Evolutionary conservation across 2,113 vertebrate species (phyloP).

Genomic region (Sisor rabdophorus): DNA sequence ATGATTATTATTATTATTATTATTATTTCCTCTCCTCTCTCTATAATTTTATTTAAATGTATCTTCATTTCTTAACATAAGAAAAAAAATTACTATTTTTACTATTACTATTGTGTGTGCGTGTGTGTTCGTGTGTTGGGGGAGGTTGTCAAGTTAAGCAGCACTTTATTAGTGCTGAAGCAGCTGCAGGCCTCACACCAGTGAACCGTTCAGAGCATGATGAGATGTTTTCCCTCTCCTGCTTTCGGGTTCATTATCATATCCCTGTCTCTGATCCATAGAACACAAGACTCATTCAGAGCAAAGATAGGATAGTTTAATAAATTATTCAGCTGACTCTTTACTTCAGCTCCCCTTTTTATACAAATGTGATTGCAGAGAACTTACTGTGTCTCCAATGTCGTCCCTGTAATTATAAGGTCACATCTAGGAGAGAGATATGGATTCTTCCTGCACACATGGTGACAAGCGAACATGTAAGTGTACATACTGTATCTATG

Average conservation of each 20-base stretch:
- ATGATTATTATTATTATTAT: too few relatives aligned
- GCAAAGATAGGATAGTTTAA: conserved; percentile 21
- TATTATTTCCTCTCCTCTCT: too few relatives aligned
- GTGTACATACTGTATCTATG: conserved; percentile 52
- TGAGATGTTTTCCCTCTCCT: conserved; percentile 25
- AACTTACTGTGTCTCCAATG: neutral
- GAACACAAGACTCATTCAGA: conserved; percentile 32
- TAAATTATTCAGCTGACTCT: neutral
- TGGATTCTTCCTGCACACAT: conserved; percentile 79
- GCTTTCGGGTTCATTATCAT: conserved; percentile 50
- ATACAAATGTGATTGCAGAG: conserved; percentile 12
- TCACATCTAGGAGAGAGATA: conserved; percentile 84
- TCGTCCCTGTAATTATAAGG: conserved; percentile 60
- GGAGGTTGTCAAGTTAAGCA: conserved; percentile 37
- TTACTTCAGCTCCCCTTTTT: neutral
- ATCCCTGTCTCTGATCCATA: conserved; percentile 38
- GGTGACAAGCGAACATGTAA: conserved; percentile 78
- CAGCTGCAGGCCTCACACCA: conserved; percentile 30
- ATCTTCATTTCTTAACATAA: too few relatives aligned
- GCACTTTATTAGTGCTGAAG: conserved; percentile 30
- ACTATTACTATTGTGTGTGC: neutral
- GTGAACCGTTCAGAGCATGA: conserved; percentile 36
- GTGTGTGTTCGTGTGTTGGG: neutral
- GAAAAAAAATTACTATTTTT: too few relatives aligned
- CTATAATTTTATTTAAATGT: too few relatives aligned